Evolutionary conservation across 2,113 vertebrate genomes (phyloP), one percentile per base, ranked within the genome.

Genomic region (Leuciscus idus): DNA sequence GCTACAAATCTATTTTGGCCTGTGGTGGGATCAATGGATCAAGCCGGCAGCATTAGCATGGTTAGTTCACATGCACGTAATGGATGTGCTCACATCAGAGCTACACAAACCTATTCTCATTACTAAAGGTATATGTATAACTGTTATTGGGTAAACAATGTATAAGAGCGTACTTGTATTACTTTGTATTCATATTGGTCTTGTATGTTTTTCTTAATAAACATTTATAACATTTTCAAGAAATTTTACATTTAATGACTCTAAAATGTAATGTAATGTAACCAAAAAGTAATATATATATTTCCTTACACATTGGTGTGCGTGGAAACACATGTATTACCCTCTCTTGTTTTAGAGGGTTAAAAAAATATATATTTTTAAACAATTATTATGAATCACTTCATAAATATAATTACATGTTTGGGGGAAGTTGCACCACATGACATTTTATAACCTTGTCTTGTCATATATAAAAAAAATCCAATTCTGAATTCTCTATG

Each of bases 1-100:
- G 70, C 50, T 74, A 70, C 76, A 77, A 81, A 87, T 81, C 83
- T 78, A 85, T 85, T 77, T 78, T 82, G 57, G 80, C 77, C 81
- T 36, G 66, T 80, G 81, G 77, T 74, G 64, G 87, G 64, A 88
- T 88, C 87, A 75, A 57, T 86, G 78, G 79, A 28, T 50, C 26
- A 73, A 26, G 84, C 74, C 74, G 61, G 36, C 15, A 50, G 75
- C 84, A 33, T 46, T 48, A 77, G 28, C 50, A 68, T 9, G 12
- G 30, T 23, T n/a, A 61, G 26, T 66, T 88, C 74, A 66, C 19
- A 6, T 66, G 52, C 8, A 77, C 52, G 11, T 57, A 6, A 85
- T 39, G 26, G 33, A 61, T 81, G 76, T 48, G 68, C 19, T 75
- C 62, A 52, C 13, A 15, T 62, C 59, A 13, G 23, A 78, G 26